Conservation (phyloP, 2,113 vertebrate genomes). For the Takifugu flavidus region DNA sequence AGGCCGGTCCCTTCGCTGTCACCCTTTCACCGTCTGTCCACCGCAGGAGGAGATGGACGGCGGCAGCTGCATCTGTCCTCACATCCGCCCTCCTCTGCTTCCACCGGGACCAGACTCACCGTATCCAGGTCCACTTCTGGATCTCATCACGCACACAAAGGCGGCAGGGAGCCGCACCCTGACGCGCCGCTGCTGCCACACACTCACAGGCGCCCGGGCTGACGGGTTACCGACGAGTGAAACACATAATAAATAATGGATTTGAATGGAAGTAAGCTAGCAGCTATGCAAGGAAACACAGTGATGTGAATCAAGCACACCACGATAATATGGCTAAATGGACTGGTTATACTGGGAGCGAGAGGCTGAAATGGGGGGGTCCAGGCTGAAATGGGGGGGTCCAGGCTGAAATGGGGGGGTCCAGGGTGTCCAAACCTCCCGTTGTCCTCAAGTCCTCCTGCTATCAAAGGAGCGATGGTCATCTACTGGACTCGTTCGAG, state of each 20-base stretch:
- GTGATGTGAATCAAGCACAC: not conserved
- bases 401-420: not conserved
- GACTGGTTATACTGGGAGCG: not conserved
- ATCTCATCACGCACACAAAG: conserved; percentile 27
- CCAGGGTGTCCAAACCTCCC: not conserved
- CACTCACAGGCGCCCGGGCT: conserved; percentile 49
- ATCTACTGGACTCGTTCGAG: conserved; percentile 56
- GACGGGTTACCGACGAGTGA: conserved; percentile 26
- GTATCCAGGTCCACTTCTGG: conserved; percentile 18
- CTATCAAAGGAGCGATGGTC: conserved; percentile 37
- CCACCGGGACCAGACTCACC: conserved; percentile 23
- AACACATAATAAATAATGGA: too few species aligned
- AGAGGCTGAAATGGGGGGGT: not conserved
- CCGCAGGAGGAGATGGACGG: conserved; percentile 28
- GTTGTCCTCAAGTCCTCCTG: conserved; percentile 20
- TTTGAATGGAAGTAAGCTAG: not conserved
- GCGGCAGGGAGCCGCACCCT: conserved; percentile 29
- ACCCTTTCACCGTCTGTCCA: conserved; percentile 30
- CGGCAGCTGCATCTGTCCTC: conserved; percentile 28
- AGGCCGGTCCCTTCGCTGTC: conserved; percentile 21
- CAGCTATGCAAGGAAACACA: not conserved
- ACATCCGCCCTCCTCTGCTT: conserved; percentile 23
- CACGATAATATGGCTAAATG: not conserved
- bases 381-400: not conserved
- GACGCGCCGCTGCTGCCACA: conserved; percentile 30